Base-by-base conservation (phyloP, 2,888 invertebrate genomes). In the Caradrina kadenii region DNA sequence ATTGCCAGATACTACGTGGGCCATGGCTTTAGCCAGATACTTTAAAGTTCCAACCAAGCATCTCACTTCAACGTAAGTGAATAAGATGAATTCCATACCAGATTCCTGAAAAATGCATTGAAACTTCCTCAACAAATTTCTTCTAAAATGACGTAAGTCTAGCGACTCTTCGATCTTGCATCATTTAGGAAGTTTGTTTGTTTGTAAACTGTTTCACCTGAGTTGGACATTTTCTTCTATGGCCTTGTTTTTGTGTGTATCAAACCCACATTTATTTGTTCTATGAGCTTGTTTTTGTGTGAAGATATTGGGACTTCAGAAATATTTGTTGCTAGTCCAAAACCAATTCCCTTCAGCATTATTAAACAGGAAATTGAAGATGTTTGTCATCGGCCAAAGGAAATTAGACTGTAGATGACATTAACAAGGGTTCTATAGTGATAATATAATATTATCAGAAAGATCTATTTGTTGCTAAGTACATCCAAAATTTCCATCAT, bases 361-460 rank as follows among this genome's bases (percentile, higher is more conserved):
- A 61, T 61, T 60, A 48, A 31, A 60, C 61, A 49, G 61, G 79
- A 72, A 72, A 72, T 60, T 45, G 42, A 11, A 52, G 10, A 48
- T 31, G 45, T 70, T 52, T 48, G 35, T 39, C 59, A 71, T 39
- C 5, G 71, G 48, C 21, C 52, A 35, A 48, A 58, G 71, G 8
- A 70, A 56, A 45, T 69, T 77, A 77, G 35, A 21, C 5, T 39
- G n/a, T 52, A 26, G 3, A 21, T 4, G 35, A 71, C 56, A 55
- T 55, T 52, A 39, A 77, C 49, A 70, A 50, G 49, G 49, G 54
- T 55, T 31, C 5, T n/a, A 17, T 8, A 49, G 70, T 49, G 42
- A 52, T 11, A 22, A 6, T 55, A 49, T 11, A 11, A 39, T 49
- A n/a, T 42, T 69, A 50, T 22, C 13, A 39, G 1, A 17, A n/a